phyloP scores from a whole-genome alignment of 2,888 invertebrate species.

The Macrosiphum euphorbiae region DNA sequence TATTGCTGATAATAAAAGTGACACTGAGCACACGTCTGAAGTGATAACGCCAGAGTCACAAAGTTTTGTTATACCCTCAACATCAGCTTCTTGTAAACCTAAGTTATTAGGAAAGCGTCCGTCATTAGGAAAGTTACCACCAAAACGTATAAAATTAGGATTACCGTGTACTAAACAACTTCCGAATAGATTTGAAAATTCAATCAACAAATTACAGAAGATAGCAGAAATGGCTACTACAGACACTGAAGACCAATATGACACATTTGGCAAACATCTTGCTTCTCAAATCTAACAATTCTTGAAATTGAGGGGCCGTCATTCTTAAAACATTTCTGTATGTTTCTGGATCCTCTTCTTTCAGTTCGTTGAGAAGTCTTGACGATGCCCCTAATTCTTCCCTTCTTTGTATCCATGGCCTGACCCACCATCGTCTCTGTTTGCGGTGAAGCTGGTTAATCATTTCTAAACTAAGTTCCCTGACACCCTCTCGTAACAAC shows the following conservation, averaged over 20 bases:
- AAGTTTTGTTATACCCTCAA: slow-evolving; percentile 35
- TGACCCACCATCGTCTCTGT: slow-evolving; percentile 35
- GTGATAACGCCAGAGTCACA: slow-evolving; percentile 20
- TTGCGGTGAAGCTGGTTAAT: slow-evolving; percentile 20
- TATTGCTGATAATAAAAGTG: slow-evolving; percentile 33
- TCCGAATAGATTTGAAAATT: slow-evolving; percentile 32
- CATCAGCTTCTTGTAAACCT: slow-evolving; percentile 37
- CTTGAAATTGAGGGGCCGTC: slow-evolving; percentile 35
- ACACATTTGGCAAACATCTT: slow-evolving; percentile 12
- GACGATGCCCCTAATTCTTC: slow-evolving; percentile 50
- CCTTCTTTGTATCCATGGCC: slow-evolving; percentile 47
- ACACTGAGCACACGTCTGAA: slow-evolving; percentile 37
- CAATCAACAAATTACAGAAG: slow-evolving; percentile 38
- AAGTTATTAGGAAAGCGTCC: slow-evolving; percentile 30
- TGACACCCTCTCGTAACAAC: slow-evolving; percentile 26
- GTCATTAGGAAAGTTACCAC: slow-evolving; percentile 31
- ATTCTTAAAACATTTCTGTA: slow-evolving; percentile 37
- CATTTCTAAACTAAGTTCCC: slow-evolving; percentile 40
- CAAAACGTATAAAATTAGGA: slow-evolving; percentile 27
- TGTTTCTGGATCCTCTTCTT: slow-evolving; percentile 45
- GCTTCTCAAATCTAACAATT: slow-evolving; percentile 39
- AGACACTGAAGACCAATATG: slow-evolving; percentile 33
- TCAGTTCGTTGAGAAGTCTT: slow-evolving; percentile 29
- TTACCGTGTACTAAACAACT: slow-evolving; percentile 33
- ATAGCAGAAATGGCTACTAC: slow-evolving; percentile 27